A percentile compares a stretch with the other conserved stretches of the same genome.
Conservation (phyloP, 2,888 invertebrate genomes). For the Patella ulyssiponensis region DNA sequence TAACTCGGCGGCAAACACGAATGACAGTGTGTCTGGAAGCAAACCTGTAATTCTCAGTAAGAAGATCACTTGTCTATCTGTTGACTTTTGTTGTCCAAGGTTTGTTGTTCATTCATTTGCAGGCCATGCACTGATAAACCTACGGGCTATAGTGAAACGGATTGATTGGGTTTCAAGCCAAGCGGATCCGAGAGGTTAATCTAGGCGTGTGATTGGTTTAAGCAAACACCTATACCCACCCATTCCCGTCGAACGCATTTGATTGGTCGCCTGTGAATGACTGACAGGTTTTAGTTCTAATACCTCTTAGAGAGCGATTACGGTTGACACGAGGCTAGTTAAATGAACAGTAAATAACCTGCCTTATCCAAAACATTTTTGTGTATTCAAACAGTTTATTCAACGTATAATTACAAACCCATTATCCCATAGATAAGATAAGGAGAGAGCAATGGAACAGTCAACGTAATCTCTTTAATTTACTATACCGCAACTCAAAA, state of each 20-base stretch:
- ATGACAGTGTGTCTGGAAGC: too few relatives aligned
- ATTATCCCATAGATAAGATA: constrained; percentile 10
- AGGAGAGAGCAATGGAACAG: neutral
- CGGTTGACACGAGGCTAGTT: constrained; percentile 3
- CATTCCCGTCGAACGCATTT: neutral
- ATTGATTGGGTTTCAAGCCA: constrained; percentile 11
- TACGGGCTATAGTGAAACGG: constrained; percentile 8
- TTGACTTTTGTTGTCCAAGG: neutral
- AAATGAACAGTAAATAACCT: constrained; percentile 12
- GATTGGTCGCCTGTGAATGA: constrained; percentile 2
- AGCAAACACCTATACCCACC: neutral
- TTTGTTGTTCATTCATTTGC: neutral
- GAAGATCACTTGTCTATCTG: neutral
- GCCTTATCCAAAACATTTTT: constrained; percentile 12
- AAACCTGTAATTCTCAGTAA: too few relatives aligned
- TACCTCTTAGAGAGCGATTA: neutral
- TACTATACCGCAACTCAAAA: neutral
- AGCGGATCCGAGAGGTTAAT: constrained; percentile 7
- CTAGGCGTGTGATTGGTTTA: constrained; percentile 13
- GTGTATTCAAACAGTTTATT: constrained; percentile 9
- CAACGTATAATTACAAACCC: constrained; percentile 13
- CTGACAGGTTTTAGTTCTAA: neutral
- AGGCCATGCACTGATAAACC: constrained; percentile 11
- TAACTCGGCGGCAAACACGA: too few relatives aligned
- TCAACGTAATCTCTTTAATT: constrained; percentile 5